phyloP scores from a whole-genome alignment of 1,140 invertebrate genomes.

The Lamellibrachia luymesi region DNA sequence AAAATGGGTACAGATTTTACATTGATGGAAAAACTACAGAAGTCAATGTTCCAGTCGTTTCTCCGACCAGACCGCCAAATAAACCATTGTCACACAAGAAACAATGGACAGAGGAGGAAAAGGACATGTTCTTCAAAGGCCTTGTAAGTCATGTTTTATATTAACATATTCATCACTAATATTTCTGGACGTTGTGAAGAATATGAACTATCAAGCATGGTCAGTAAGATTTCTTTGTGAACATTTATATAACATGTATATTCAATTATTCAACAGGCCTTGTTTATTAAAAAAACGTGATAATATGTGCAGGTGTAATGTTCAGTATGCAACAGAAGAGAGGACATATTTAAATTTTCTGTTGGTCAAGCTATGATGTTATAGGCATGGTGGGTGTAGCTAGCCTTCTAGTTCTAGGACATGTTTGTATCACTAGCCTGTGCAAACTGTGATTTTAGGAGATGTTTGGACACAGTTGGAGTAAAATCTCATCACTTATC shows the following conservation, averaged over 20 bases:
- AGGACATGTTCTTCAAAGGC: constrained; percentile 62
- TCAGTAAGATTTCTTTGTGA: neutral
- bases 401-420: too few species aligned
- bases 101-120: constrained; percentile 58
- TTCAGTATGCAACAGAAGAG: too few species aligned
- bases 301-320: neutral
- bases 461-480: constrained; percentile 66
- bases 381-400: neutral
- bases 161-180: constrained; percentile 21
- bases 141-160: constrained; percentile 56
- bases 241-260: neutral
- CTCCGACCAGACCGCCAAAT: neutral
- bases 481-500: constrained; percentile 65
- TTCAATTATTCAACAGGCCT: neutral
- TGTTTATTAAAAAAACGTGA: neutral
- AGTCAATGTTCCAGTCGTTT: neutral
- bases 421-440: neutral
- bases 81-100: constrained; percentile 33
- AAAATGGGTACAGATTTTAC: constrained; percentile 17
- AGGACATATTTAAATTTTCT: too few species aligned
- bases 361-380: neutral
- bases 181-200: neutral
- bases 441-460: constrained; percentile 52
- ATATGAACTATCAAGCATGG: too few species aligned
- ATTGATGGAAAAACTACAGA: neutral